A percentile compares a stretch with the other conserved stretches of the same genome.
Evolutionary conservation across 2,888 invertebrate genomes (phyloP).

Genomic region (Arctia plantaginis): DNA sequence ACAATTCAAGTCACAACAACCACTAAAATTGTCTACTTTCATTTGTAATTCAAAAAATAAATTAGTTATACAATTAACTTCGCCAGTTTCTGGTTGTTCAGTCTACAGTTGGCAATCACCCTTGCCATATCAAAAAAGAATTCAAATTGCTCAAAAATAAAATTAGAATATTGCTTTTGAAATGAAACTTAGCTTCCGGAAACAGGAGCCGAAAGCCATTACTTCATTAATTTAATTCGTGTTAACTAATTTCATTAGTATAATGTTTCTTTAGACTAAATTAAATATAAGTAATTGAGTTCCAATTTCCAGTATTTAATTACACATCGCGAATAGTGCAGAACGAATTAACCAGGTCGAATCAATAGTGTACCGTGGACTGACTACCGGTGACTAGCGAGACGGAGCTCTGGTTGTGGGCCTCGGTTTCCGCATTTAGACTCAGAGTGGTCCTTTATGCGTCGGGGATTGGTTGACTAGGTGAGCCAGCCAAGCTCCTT

Average conservation of each 20-base stretch:
- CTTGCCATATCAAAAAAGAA: not conserved
- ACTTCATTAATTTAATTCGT: not conserved
- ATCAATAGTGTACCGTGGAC: slow-evolving; percentile 59
- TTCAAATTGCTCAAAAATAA: not conserved
- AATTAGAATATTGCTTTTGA: not conserved
- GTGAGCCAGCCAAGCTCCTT: no score
- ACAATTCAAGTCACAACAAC: no score
- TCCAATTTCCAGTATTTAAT: slow-evolving; percentile 29
- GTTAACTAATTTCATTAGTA: slow-evolving; percentile 13
- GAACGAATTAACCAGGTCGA: slow-evolving; percentile 48
- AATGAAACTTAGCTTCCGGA: not conserved
- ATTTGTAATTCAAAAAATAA: not conserved
- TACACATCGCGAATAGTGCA: slow-evolving; percentile 26
- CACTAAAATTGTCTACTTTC: not conserved
- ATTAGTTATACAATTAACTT: not conserved
- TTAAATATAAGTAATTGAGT: slow-evolving; percentile 6
- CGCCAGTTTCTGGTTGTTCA: not conserved
- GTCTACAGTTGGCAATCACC: not conserved
- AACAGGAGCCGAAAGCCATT: slow-evolving; percentile 6
- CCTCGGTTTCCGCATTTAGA: no score
- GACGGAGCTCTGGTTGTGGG: no score
- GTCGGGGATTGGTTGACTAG: no score
- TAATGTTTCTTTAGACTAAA: slow-evolving; percentile 9
- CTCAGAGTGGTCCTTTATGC: no score
- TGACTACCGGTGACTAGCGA: slow-evolving; percentile 66